Conservation (phyloP, 2,113 vertebrate genomes). For the Riparia riparia region DNA sequence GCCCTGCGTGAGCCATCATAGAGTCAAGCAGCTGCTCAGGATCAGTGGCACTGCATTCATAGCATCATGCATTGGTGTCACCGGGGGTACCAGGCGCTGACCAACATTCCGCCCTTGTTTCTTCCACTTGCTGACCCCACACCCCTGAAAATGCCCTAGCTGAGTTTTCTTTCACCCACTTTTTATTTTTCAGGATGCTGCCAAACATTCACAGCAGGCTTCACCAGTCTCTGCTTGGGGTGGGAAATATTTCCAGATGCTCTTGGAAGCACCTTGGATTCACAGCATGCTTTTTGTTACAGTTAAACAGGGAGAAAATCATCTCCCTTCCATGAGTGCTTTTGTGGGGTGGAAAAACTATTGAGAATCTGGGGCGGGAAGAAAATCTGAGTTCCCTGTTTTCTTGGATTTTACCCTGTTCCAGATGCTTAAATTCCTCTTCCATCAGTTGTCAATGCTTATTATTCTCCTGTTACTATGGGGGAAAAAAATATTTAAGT, state of each 20-base stretch:
- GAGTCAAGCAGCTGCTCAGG: neutral
- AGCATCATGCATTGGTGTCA: neutral
- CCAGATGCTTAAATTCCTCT: constrained; percentile 32
- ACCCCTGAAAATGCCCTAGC: neutral
- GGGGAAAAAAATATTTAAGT: neutral
- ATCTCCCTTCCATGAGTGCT: constrained; percentile 1
- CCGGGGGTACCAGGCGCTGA: neutral
- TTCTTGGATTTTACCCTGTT: neutral
- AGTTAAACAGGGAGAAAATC: constrained; percentile 1
- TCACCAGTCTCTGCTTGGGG: neutral
- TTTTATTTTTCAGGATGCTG: neutral
- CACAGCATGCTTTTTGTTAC: neutral
- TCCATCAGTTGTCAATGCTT: neutral
- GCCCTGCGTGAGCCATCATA: neutral
- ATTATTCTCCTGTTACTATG: neutral
- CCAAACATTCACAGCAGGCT: neutral
- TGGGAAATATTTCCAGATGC: constrained; percentile 43
- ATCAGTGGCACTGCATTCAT: neutral
- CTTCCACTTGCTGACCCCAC: neutral
- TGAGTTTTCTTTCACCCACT: neutral
- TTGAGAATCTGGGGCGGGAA: neutral
- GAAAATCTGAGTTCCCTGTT: neutral
- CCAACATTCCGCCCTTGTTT: neutral
- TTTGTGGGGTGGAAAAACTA: constrained; percentile 35
- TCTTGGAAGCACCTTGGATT: constrained; percentile 47